Evolutionary conservation across 2,888 invertebrate species (phyloP), one percentile per base, ranked within the genome.

Genomic region (Notodonta dromedarius): DNA sequence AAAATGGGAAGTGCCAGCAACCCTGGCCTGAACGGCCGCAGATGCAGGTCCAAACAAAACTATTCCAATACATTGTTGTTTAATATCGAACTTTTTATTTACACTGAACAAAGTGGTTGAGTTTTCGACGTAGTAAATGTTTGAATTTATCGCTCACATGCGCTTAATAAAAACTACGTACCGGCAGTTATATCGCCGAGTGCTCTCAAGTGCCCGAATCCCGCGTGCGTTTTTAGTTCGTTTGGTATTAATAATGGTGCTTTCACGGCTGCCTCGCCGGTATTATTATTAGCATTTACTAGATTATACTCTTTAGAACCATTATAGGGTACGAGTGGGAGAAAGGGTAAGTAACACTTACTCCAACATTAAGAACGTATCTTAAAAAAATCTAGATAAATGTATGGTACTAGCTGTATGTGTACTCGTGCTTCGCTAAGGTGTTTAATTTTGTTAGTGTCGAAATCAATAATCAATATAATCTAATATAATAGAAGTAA

Each of bases 21-120:
- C 71, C 76, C 76, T 76, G 80, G 78, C 76, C 77, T 77, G 74
- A 77, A 82, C 80, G 81, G 79, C 85, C 85, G 82, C 89, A 89
- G 87, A 89, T 90, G 89, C 81, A 76, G 84, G 81, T 77, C 76
- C 70, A 72, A 75, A 78, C 77, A 81, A 81, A 78, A 81, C 78
- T 76, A 76, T 77, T 78, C 78, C 79, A 76, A 82, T 81, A 86
- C 83, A 85, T 83, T 85, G 84, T 83, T 80, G 77, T 83, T 77
- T 76, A 80, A 82, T 86, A 87, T 86, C 82, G 84, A 86, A 87
- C 86, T 89, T 89, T 88, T 90, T 88, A 89, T 89, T 86, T 83
- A 82, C 80, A 79, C 75, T 79, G 80, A 79, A 85, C 87, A 86
- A 85, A 86, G 84, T 88, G 83, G 81, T 78, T 73, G 80, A 82